Conservation (phyloP, 2,113 vertebrate genomes). For the Callithrix jacchus region DNA sequence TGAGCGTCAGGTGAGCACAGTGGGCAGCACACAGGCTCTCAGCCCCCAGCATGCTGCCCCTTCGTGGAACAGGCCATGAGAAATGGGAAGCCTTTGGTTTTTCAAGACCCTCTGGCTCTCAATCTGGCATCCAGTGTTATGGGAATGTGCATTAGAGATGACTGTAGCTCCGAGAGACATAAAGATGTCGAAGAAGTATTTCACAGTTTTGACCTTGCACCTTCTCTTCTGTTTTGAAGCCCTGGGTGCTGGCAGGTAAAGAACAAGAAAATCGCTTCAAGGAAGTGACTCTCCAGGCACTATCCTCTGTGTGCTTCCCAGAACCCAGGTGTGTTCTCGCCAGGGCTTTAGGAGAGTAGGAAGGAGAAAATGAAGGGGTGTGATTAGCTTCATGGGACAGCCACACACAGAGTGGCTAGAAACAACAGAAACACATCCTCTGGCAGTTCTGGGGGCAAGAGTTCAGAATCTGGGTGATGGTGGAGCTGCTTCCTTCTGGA, state of each 20-base stretch:
- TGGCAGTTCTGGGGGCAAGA: background rate
- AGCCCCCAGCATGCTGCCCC: accelerated
- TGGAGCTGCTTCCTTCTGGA: background rate
- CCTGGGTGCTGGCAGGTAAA: no score
- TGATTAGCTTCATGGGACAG: background rate
- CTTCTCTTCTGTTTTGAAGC: background rate
- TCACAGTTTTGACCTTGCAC: background rate
- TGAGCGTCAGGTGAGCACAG: no score
- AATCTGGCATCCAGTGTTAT: no score
- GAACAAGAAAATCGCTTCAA: background rate
- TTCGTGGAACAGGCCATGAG: background rate
- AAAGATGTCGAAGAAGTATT: background rate
- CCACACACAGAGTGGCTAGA: background rate
- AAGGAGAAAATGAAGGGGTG: background rate
- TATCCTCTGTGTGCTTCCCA: accelerated
- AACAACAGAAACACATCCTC: background rate
- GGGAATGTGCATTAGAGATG: background rate
- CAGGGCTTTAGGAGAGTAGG: background rate
- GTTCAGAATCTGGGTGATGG: background rate
- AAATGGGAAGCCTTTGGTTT: background rate
- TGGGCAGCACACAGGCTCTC: background rate
- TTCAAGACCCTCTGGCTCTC: background rate
- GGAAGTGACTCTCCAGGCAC: background rate
- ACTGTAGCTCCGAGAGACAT: background rate
- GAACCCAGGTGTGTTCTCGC: background rate